These are phyloP conservation scores for Sweltsa coloradensis DNA, from an alignment of 1,140 invertebrate genomes.

Conservation along the genomic window DNA sequence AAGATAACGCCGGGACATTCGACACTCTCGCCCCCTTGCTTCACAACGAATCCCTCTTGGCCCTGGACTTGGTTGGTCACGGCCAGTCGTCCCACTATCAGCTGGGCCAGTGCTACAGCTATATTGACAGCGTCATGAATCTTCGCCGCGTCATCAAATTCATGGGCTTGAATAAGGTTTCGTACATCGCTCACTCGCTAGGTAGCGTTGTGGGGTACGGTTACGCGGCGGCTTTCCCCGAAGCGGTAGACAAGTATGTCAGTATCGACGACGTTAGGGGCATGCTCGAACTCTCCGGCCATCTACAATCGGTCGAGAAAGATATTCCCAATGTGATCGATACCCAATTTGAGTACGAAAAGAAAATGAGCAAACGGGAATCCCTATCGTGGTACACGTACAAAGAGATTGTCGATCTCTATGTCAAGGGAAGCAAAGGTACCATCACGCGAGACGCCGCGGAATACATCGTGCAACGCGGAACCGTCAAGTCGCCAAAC, in stretches of 20 bases:
- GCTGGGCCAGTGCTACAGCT: slow-evolving; percentile 35
- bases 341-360: slow-evolving; percentile 27
- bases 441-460: slow-evolving; percentile 38
- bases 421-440: slow-evolving; percentile 34
- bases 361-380: slow-evolving; percentile 32
- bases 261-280: slow-evolving; percentile 65
- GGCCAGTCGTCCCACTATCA: slow-evolving; percentile 20
- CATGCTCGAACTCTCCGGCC: slow-evolving; percentile 21
- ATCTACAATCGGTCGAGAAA: slow-evolving; percentile 27
- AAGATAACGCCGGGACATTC: slow-evolving; percentile 32
- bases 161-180: slow-evolving; percentile 54
- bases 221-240: slow-evolving; percentile 62
- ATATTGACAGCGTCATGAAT: slow-evolving; percentile 37
- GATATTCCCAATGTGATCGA: slow-evolving; percentile 17
- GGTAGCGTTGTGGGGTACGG: slow-evolving; percentile 68
- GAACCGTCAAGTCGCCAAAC: slow-evolving; percentile 26
- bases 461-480: slow-evolving; percentile 41
- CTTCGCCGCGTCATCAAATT: slow-evolving; percentile 44
- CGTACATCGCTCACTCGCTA: slow-evolving; percentile 64
- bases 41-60: slow-evolving; percentile 11
- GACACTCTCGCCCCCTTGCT: slow-evolving; percentile 25
- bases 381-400: slow-evolving; percentile 48
- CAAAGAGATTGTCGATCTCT: slow-evolving; percentile 40
- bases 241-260: slow-evolving; percentile 57
- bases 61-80: slow-evolving; percentile 22